phyloP scores from a whole-genome alignment of 2,888 invertebrate species.

The Sinodicranocentrus sp. region DNA sequence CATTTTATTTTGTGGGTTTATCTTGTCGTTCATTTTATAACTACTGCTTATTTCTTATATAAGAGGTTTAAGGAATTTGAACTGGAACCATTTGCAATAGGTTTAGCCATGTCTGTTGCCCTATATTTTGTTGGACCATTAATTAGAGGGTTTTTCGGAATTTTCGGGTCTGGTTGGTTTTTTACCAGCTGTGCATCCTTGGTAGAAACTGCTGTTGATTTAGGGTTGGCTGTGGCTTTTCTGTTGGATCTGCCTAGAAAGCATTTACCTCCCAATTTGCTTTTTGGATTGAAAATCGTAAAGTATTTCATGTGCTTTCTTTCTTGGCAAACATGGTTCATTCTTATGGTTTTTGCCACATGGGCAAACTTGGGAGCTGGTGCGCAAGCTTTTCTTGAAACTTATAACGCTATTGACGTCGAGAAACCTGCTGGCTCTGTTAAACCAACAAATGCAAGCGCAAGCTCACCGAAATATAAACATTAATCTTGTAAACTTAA shows the following conservation, averaged over 20 bases:
- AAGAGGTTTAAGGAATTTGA: conserved; percentile 70
- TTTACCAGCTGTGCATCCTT: conserved; percentile 44
- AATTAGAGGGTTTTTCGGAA: conserved; percentile 64
- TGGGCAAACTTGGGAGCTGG: conserved; percentile 72
- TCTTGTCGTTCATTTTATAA: conserved; percentile 60
- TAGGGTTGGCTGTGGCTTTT: conserved; percentile 66
- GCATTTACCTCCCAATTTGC: conserved; percentile 70
- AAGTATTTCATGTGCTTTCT: conserved; percentile 71
- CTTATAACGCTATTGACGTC: conserved; percentile 54
- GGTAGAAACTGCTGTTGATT: conserved; percentile 54
- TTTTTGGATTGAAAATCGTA: conserved; percentile 71
- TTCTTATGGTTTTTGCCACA: conserved; percentile 71
- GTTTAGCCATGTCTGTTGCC: conserved; percentile 65
- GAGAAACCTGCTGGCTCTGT: too few species aligned
- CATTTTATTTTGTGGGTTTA: conserved; percentile 65
- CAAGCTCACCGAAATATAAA: too few species aligned
- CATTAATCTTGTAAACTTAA: too few species aligned
- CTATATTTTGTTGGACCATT: conserved; percentile 58
- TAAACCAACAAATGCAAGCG: too few species aligned
- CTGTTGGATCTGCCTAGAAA: conserved; percentile 67
- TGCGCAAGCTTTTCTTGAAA: conserved; percentile 52
- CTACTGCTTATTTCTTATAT: conserved; percentile 67
- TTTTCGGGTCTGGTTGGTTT: conserved; percentile 69
- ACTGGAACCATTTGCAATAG: conserved; percentile 67
- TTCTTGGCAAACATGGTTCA: conserved; percentile 73